These are phyloP conservation scores for Ochropacha duplaris DNA, from an alignment of 2,888 invertebrate species.

Conservation along the genomic window DNA sequence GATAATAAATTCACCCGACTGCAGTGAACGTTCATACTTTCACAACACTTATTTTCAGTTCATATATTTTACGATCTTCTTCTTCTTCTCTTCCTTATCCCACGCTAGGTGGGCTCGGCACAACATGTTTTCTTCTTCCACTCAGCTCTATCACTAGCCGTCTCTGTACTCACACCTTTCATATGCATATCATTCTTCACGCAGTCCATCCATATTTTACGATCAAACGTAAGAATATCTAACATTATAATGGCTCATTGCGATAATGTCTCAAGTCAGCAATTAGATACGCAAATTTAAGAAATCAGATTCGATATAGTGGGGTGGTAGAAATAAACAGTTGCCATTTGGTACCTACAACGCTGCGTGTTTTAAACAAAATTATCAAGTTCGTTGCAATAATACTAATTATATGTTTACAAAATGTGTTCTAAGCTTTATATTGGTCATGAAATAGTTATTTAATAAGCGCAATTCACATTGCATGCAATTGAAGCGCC, in stretches of 20 bases:
- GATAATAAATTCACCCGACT: constrained; percentile 73
- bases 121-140: too few relatives aligned
- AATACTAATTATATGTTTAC: neutral
- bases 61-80: neutral
- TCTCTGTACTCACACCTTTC: too few relatives aligned
- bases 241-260: too few relatives aligned
- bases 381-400: neutral
- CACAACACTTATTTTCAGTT: neutral
- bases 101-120: too few relatives aligned
- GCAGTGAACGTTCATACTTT: constrained; percentile 48
- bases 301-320: neutral
- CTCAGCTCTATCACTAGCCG: too few relatives aligned
- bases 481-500: neutral
- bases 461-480: neutral
- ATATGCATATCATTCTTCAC: too few relatives aligned
- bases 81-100: too few relatives aligned
- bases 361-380: neutral
- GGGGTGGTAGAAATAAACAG: too few relatives aligned
- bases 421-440: neutral
- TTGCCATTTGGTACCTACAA: neutral
- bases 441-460: neutral
- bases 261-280: too few relatives aligned
- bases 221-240: neutral
- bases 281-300: neutral
- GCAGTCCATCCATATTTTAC: too few relatives aligned